Conservation (phyloP, 1,140 invertebrate species). For the Anadara kagoshimensis region DNA sequence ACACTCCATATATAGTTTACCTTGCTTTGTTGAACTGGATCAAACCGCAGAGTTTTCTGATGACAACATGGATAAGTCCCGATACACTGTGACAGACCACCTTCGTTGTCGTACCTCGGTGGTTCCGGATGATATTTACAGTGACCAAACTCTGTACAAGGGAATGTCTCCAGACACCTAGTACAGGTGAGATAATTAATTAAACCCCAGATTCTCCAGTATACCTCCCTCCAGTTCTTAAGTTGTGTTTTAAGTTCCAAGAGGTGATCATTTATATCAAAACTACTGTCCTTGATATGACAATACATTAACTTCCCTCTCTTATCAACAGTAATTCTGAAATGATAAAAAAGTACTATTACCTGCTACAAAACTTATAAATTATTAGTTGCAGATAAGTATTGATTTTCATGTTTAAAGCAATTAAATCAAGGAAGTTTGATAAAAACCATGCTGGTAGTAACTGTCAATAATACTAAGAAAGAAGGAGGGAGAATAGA, state of each 20-base stretch:
- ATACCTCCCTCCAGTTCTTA: conserved; percentile 90
- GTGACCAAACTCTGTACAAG: conserved; percentile 67
- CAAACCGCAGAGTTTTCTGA: conserved; percentile 86
- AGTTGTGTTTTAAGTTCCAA: conserved; percentile 83
- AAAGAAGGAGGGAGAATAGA: too few species aligned
- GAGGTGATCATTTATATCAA: conserved; percentile 90
- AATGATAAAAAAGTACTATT: conserved; percentile 4
- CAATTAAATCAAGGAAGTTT: too few species aligned
- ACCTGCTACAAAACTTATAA: neutral
- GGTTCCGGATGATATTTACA: conserved; percentile 69
- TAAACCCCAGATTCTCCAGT: conserved; percentile 91
- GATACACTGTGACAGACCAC: conserved; percentile 49
- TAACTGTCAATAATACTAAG: too few species aligned
- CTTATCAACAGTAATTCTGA: conserved; percentile 66
- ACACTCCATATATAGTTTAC: conserved; percentile 34
- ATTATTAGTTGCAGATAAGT: too few species aligned
- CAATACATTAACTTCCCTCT: conserved; percentile 61
- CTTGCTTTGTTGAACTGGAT: conserved; percentile 75
- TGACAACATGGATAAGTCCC: conserved; percentile 89
- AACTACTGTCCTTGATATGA: conserved; percentile 80
- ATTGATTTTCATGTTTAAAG: too few species aligned
- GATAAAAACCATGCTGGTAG: too few species aligned
- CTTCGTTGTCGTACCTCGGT: conserved; percentile 60
- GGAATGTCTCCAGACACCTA: conserved; percentile 67
- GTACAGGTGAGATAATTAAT: conserved; percentile 67